Percentiles rank a stretch among this genome's conserved stretches.
Conservation (phyloP, 2,113 vertebrate genomes). For the Chaenogobius annularis region DNA sequence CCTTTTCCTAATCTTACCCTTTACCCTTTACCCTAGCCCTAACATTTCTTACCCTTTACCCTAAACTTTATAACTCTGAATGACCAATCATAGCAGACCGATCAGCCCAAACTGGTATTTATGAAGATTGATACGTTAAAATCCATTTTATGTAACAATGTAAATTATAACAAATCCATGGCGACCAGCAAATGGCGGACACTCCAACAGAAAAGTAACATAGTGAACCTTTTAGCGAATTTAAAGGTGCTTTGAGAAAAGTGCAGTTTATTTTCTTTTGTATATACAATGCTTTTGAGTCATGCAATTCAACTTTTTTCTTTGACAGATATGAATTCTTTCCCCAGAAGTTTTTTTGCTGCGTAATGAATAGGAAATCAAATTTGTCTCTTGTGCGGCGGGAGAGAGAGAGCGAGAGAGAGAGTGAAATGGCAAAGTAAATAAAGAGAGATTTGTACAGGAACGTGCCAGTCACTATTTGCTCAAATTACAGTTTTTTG, state of each 20-base stretch:
- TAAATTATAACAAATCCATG: no score
- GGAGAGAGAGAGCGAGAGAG: background rate
- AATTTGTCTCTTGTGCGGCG: background rate
- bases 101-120: no score
- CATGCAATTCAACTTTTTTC: background rate
- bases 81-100: no score
- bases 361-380: background rate
- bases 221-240: no score
- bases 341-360: background rate
- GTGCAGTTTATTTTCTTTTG: background rate
- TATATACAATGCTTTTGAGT: background rate
- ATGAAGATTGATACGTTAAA: no score
- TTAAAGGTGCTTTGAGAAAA: background rate
- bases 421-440: background rate
- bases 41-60: no score
- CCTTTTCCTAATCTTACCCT: no score
- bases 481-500: background rate
- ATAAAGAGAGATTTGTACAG: background rate
- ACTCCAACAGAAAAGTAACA: no score
- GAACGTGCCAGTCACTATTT: background rate
- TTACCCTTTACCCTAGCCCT: no score
- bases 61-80: no score
- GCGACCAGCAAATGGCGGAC: no score
- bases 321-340: background rate
- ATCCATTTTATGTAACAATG: no score